Conservation (phyloP, 92 coral and sea anemone genomes). For the Umimayanthus chanpuru region DNA sequence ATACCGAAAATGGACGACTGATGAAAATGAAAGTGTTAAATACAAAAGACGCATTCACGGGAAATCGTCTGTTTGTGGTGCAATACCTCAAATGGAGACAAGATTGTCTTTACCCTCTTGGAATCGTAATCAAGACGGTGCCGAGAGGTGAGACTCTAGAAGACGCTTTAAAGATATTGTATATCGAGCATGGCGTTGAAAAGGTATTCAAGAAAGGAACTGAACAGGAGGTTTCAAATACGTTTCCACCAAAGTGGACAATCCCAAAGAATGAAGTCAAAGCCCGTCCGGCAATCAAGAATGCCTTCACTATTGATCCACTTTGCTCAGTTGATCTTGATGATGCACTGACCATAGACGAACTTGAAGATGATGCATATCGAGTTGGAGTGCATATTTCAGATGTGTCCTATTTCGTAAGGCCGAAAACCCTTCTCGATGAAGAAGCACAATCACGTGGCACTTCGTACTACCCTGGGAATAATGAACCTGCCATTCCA, state of each 20-base stretch:
- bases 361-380: slow-evolving; percentile 26
- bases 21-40: slow-evolving; percentile 43
- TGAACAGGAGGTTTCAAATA: background rate
- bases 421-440: slow-evolving; percentile 55
- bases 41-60: slow-evolving; percentile 48
- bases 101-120: slow-evolving; percentile 71
- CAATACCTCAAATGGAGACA: slow-evolving; percentile 72
- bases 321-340: slow-evolving; percentile 62
- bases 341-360: slow-evolving; percentile 64
- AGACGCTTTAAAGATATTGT: slow-evolving; percentile 54
- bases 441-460: slow-evolving; percentile 60
- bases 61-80: slow-evolving; percentile 73
- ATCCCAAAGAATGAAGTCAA: slow-evolving; percentile 49
- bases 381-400: slow-evolving; percentile 69
- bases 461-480: slow-evolving; percentile 67
- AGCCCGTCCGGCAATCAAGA: slow-evolving; percentile 30
- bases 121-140: slow-evolving; percentile 63
- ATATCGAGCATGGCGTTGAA: slow-evolving; percentile 65
- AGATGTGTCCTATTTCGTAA: slow-evolving; percentile 69
- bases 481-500: slow-evolving; percentile 50
- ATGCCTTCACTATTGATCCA: slow-evolving; percentile 73
- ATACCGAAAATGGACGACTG: background rate
- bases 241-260: slow-evolving; percentile 41
- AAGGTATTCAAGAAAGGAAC: background rate
- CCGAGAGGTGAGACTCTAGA: slow-evolving; percentile 57